Percentiles rank a stretch among this genome's conserved stretches.
Conservation (phyloP, 1,140 invertebrate genomes). For the Delia radicum region DNA sequence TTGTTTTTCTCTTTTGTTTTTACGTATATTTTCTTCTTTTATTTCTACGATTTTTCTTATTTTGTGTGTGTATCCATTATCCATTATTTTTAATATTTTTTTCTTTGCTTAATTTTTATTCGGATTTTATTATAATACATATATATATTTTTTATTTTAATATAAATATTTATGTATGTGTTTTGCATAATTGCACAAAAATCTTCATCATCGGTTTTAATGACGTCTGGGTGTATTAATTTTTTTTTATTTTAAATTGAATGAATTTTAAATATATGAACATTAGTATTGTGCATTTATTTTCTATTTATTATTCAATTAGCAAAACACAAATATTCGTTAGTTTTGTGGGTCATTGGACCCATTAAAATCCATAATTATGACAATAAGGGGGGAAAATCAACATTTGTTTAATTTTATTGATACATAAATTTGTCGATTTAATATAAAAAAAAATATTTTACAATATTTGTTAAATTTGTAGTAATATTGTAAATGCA, state of each 20-base stretch:
- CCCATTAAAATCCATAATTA: neutral
- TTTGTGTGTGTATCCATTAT: slow-evolving; percentile 17
- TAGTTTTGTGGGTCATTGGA: neutral
- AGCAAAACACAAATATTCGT: neutral
- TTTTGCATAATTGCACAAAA: neutral
- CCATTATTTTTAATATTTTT: slow-evolving; percentile 4
- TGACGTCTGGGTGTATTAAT: neutral
- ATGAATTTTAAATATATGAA: neutral
- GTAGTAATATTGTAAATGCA: too few relatives aligned
- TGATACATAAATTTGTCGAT: too few relatives aligned
- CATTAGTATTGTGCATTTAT: neutral
- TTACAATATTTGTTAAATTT: too few relatives aligned
- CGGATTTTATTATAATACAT: neutral
- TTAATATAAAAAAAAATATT: too few relatives aligned
- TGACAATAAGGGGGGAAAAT: too few relatives aligned
- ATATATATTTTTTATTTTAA: neutral
- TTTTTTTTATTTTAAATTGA: neutral
- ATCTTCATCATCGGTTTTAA: neutral
- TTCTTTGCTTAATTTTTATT: neutral
- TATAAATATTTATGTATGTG: neutral
- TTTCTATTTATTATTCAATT: neutral
- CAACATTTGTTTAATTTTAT: too few relatives aligned
- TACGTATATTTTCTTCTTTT: neutral
- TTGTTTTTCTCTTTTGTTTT: slow-evolving; percentile 13
- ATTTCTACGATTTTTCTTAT: slow-evolving; percentile 20